phyloP scores from a whole-genome alignment of 2,113 vertebrate species.

The Microcebus murinus region DNA sequence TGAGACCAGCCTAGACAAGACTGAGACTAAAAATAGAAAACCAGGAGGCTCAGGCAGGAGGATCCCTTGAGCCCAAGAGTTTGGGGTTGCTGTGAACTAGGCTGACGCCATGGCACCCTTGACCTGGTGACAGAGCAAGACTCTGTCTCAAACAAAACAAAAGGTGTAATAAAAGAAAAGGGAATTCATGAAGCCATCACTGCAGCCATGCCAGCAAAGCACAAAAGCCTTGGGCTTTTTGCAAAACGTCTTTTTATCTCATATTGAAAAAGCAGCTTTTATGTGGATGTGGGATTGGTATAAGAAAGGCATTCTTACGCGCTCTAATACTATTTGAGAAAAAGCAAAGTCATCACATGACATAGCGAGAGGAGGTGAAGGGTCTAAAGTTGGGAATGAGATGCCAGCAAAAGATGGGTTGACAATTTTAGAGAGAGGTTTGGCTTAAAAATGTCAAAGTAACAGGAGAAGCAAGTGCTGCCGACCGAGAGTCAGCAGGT shows the following conservation, averaged over 20 bases:
- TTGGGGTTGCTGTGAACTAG: too few relatives aligned
- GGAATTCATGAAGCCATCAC: background rate
- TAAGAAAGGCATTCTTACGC: background rate
- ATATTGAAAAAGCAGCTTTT: background rate
- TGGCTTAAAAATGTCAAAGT: background rate
- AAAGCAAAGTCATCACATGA: background rate
- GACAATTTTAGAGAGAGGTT: background rate
- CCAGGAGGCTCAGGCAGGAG: too few relatives aligned
- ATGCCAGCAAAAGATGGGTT: background rate
- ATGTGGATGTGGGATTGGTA: background rate
- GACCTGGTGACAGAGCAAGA: too few relatives aligned
- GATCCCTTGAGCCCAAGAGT: too few relatives aligned
- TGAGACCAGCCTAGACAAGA: too few relatives aligned
- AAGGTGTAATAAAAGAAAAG: background rate
- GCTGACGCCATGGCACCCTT: too few relatives aligned
- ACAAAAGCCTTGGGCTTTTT: background rate
- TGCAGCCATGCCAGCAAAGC: background rate
- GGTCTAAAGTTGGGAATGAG: too few relatives aligned
- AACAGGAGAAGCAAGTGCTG: background rate
- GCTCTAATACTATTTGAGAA: background rate
- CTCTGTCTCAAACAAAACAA: too few relatives aligned
- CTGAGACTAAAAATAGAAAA: too few relatives aligned
- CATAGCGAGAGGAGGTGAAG: background rate
- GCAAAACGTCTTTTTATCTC: background rate
- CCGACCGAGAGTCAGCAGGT: background rate